Evolutionary conservation across 1,140 invertebrate species (phyloP).

Genomic region (Aporrectodea caliginosa): DNA sequence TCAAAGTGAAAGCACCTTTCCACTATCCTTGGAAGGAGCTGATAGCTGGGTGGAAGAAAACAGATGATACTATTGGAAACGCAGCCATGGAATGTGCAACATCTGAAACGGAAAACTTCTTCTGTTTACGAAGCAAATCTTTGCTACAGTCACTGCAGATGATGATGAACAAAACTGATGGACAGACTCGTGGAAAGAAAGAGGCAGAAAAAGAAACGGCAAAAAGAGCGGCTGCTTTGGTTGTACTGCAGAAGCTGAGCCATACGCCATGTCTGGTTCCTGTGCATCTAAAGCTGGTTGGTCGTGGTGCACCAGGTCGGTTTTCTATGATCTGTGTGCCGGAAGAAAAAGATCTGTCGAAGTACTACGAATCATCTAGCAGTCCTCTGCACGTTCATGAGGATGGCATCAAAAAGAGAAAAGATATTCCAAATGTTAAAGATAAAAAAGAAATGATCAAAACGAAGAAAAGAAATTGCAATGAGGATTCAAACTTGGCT

Average conservation of each 20-base stretch:
- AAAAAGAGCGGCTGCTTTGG: background rate
- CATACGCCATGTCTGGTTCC: constrained; percentile 38
- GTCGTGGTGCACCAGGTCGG: constrained; percentile 40
- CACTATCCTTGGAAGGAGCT: constrained; percentile 68
- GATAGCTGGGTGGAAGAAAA: constrained; percentile 66
- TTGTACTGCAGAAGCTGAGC: background rate
- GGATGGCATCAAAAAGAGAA: background rate
- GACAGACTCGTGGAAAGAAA: background rate
- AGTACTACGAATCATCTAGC: background rate
- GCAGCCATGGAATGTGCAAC: background rate
- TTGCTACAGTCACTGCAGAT: background rate
- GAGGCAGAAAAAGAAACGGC: constrained; percentile 56
- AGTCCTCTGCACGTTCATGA: background rate
- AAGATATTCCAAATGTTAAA: background rate
- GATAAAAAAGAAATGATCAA: background rate
- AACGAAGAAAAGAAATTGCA: background rate
- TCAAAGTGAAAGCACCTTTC: constrained; percentile 73
- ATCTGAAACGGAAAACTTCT: background rate
- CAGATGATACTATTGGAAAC: too few relatives aligned
- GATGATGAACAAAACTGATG: background rate
- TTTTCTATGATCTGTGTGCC: constrained; percentile 57
- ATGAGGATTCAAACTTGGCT: background rate
- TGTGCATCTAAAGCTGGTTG: constrained; percentile 38
- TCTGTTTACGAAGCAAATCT: background rate
- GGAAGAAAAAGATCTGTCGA: constrained; percentile 58